Base-by-base conservation (phyloP, 2,888 invertebrate genomes). In the Nematopogon swammerdamellus region DNA sequence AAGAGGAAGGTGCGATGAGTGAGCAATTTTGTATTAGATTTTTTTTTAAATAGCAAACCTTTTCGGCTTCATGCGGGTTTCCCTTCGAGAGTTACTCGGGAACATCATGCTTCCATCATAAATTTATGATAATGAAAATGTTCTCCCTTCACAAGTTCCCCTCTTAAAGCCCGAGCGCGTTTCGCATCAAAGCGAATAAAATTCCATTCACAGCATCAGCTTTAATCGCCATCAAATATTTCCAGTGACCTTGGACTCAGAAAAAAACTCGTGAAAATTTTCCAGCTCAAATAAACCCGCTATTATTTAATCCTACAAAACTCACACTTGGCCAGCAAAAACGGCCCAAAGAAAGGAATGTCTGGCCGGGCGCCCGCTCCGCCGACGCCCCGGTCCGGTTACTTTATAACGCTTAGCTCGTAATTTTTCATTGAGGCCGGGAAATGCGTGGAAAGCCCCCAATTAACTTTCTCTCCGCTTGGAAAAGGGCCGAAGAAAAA, bases 351-450 rank as follows among this genome's bases (percentile, higher is more conserved):
- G 36, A 36, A 36, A 36, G 36, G 36, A 36, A 36, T 36, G 36
- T 14, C 36, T 36, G 11, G 25, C n/a, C n/a, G 25, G 11, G 36
- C 36, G 4, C 25, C 8, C 5, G 25, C 8, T 8, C 25, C 5
- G 25, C 25, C 25, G n/a, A n/a, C 4, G 25, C 4, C 5, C 25
- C n/a, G 3, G 36, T 36, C 36, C 36, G n/a, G 36, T 36, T 36
- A 36, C 36, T 36, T 36, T 36, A 36, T 36, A 36, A 36, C 76
- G 71, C 75, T 76, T 77, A 68, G 67, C 73, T 74, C 74, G 74
- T 79, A 77, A 79, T 79, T 77, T 79, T 76, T 79, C 77, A 79
- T 77, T 79, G 79, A 74, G 75, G 66, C 71, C 63, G 70, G 70
- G 73, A 72, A 70, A 72, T 70, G 71, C 66, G 65, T 64, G 66